These are phyloP conservation scores for Papilio demoleus DNA, from an alignment of 2,888 invertebrate genomes.

Conservation along the genomic window DNA sequence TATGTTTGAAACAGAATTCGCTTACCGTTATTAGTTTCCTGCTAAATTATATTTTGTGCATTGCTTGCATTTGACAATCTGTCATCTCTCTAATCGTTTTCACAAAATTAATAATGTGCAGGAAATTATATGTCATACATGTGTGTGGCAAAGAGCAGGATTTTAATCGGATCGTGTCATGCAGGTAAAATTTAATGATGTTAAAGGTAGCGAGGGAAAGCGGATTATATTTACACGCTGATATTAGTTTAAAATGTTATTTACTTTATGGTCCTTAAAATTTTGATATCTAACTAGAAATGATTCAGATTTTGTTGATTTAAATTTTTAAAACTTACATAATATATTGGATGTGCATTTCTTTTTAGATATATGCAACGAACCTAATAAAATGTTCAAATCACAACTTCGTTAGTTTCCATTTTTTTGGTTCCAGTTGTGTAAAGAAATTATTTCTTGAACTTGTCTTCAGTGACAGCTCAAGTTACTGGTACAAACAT, in stretches of 20 bases:
- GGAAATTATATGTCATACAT: not conserved
- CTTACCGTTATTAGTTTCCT: not conserved
- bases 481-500: not conserved
- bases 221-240: not conserved
- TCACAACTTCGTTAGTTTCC: not conserved
- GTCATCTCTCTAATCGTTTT: not conserved
- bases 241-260: not conserved
- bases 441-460: not conserved
- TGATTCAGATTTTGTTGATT: too few species aligned
- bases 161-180: constrained; percentile 9
- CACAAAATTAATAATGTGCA: not conserved
- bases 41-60: constrained; percentile 4
- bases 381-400: not conserved
- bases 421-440: not conserved
- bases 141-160: not conserved
- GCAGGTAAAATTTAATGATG: not conserved
- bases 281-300: too few species aligned
- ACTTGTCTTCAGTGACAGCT: too few species aligned
- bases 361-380: too few species aligned
- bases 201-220: not conserved
- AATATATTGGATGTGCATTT: too few species aligned
- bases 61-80: not conserved
- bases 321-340: too few species aligned
- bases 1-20: not conserved
- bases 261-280: not conserved